phyloP scores from a whole-genome alignment of 2,113 vertebrate species.

The Leptosomus discolor region DNA sequence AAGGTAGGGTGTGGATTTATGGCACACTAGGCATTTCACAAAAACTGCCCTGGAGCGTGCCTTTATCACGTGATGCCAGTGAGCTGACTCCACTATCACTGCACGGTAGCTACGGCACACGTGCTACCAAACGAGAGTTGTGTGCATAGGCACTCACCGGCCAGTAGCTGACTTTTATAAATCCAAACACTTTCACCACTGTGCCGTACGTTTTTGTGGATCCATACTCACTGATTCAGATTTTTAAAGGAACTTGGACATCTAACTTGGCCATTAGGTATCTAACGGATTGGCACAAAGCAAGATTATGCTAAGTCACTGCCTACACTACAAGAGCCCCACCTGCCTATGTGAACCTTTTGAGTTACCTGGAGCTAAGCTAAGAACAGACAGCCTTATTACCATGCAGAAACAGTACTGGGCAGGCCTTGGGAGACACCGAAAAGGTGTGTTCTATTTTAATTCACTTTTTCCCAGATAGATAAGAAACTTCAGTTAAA shows the following conservation, averaged over 20 bases:
- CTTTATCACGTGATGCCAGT: not conserved
- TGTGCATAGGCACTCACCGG: not conserved
- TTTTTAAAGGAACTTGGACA: not conserved
- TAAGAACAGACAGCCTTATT: not conserved
- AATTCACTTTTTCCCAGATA: not conserved
- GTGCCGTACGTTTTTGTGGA: not conserved
- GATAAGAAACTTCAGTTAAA: not conserved
- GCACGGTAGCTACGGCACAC: not conserved
- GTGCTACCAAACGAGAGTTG: accelerated
- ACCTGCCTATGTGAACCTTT: not conserved
- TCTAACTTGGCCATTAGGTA: not conserved
- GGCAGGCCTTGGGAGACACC: not conserved
- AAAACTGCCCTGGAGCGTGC: not conserved
- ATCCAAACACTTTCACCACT: not conserved
- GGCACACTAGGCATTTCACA: not conserved
- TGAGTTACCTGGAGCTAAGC: not conserved
- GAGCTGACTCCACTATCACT: not conserved
- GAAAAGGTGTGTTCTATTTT: not conserved
- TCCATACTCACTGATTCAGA: not conserved
- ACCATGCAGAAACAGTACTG: not conserved
- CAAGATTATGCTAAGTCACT: not conserved
- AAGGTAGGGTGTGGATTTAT: not conserved
- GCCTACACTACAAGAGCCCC: not conserved
- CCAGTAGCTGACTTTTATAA: not conserved
- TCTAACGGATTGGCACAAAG: not conserved